These are phyloP conservation scores for Tarsius wallacei DNA, from an alignment of 2,797 vertebrate genomes.

Conservation along the genomic window DNA sequence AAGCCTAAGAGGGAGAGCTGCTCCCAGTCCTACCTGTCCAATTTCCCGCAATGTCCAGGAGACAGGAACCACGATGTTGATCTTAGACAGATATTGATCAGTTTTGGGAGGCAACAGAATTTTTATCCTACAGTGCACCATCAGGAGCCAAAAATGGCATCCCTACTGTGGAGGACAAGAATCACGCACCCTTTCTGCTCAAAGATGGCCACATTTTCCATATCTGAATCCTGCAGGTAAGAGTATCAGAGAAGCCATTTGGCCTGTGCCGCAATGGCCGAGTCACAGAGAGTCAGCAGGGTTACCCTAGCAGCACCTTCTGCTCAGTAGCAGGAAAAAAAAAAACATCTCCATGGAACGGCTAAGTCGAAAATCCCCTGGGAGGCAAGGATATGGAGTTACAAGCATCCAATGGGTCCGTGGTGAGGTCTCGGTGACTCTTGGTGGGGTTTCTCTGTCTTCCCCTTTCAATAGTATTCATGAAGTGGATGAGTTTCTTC, in stretches of 20 bases:
- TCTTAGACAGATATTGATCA: rapidly evolving
- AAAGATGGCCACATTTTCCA: neutral
- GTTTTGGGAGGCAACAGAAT: rapidly evolving
- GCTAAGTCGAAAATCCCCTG: neutral
- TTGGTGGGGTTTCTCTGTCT: neutral
- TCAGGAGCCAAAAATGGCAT: rapidly evolving
- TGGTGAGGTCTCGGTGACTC: neutral
- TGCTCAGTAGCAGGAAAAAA: neutral
- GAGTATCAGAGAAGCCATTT: rapidly evolving
- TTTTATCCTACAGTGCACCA: rapidly evolving
- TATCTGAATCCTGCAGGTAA: neutral
- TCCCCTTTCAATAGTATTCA: rapidly evolving
- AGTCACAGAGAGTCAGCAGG: neutral
- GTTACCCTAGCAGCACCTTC: neutral
- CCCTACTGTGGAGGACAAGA: neutral
- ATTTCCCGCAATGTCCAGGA: rapidly evolving
- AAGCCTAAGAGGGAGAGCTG: neutral
- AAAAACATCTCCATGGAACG: neutral
- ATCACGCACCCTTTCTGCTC: neutral
- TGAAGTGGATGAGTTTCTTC: neutral
- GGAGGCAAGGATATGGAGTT: neutral
- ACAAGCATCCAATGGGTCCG: neutral
- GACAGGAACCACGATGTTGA: rapidly evolving
- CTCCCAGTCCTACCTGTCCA: neutral
- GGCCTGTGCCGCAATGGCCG: neutral